Conservation (phyloP, 2,797 vertebrate genomes). For the Trachurus trachurus region DNA sequence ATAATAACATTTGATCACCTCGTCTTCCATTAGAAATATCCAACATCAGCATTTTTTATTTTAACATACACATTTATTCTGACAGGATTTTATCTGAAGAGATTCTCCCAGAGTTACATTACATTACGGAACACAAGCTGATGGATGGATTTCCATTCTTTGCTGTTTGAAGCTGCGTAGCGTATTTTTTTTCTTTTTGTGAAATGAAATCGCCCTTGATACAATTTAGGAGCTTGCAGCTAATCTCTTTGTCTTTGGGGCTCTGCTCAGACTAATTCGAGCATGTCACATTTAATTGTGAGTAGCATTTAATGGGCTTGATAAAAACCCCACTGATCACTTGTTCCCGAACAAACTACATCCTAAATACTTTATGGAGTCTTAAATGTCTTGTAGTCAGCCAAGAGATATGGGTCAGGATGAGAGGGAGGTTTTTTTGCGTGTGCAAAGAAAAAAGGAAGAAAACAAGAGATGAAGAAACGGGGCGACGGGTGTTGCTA, state of each 20-base stretch:
- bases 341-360: constrained; percentile 77
- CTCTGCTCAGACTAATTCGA: constrained; percentile 70
- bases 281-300: constrained; percentile 78
- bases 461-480: constrained; percentile 34
- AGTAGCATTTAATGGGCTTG: constrained; percentile 78
- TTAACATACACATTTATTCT: constrained; percentile 16
- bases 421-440: constrained; percentile 33
- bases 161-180: constrained; percentile 6
- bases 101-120: constrained; percentile 16
- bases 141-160: constrained; percentile 19
- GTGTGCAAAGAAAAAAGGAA: constrained; percentile 20
- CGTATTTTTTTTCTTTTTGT: constrained; percentile 43
- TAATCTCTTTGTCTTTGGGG: constrained; percentile 72
- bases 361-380: constrained; percentile 80
- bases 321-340: constrained; percentile 78
- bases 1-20: constrained; percentile 56
- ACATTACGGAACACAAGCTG: not conserved
- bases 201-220: constrained; percentile 57
- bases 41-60: constrained; percentile 14
- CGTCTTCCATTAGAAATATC: constrained; percentile 31
- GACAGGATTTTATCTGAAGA: constrained; percentile 9
- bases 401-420: constrained; percentile 51
- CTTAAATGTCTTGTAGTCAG: constrained; percentile 77
- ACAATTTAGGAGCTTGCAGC: constrained; percentile 53
- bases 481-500: constrained; percentile 1